These are phyloP conservation scores for Hippocampus abdominalis DNA, from an alignment of 2,113 vertebrate genomes.

Conservation along the genomic window DNA sequence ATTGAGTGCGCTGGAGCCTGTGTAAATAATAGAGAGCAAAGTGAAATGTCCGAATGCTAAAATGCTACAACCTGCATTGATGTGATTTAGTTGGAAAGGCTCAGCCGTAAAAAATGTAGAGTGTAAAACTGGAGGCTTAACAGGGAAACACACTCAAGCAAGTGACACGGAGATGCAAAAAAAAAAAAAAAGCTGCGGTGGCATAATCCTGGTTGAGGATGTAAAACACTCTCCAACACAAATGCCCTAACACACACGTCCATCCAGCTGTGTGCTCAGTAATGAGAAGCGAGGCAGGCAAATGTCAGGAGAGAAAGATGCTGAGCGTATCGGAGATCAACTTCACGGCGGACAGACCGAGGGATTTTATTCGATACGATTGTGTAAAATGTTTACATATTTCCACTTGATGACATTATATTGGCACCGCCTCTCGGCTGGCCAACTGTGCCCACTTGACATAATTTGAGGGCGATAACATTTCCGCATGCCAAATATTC, in stretches of 20 bases:
- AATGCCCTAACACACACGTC: slow-evolving; percentile 5
- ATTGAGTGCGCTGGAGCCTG: not conserved
- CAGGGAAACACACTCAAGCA: not conserved
- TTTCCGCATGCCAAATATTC: no score
- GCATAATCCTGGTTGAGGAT: slow-evolving; percentile 23
- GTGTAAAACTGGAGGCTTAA: not conserved
- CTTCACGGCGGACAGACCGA: slow-evolving; percentile 19
- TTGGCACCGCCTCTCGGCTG: no score
- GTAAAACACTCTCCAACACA: slow-evolving; percentile 10
- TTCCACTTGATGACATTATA: no score
- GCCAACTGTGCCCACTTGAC: no score
- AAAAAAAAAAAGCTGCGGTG: slow-evolving; percentile 21
- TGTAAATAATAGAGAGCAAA: not conserved
- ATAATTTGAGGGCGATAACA: no score
- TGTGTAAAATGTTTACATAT: not conserved
- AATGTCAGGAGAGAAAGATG: not conserved
- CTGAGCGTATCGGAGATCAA: not conserved
- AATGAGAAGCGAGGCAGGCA: slow-evolving; percentile 30
- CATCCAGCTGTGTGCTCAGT: slow-evolving; percentile 47
- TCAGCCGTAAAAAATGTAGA: not conserved
- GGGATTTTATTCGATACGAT: slow-evolving; percentile 32
- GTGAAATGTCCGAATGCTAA: not conserved
- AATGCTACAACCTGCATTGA: not conserved
- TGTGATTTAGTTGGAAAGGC: slow-evolving; percentile 3
- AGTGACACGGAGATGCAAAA: slow-evolving; percentile 19